Evolutionary conservation across 1,140 invertebrate species (phyloP), one percentile per base, ranked within the genome.

Genomic region (Rhagoletis pomonella): DNA sequence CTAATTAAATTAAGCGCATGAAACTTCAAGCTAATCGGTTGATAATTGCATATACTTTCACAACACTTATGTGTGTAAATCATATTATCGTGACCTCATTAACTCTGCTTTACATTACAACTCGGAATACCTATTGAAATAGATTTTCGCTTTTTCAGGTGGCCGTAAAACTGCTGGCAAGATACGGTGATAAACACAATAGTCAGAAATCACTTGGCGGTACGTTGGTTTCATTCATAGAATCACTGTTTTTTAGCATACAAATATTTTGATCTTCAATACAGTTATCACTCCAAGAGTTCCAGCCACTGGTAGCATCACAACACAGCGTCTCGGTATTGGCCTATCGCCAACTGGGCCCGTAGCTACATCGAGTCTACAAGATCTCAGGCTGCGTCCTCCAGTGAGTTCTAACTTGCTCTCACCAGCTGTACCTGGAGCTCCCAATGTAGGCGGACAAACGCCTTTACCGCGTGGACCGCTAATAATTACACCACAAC

Each of bases 91-190:
- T 55, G 9, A 55, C 10, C 10, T 55, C 50, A 7, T 2, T 55
- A 55, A 29, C 29, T 29, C 50, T 55, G 50, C 50, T 7, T 55
- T 5, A 5, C 1, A 55, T 55, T 10, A 55, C 1, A 3, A 55
- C 10, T 55, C 10, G 2, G 10, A 10, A 10, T 10, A 1, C 50
- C 5, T 10, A 7, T 7, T 7, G 5, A 55, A 55, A 55, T 2
- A 55, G 10, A 55, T 55, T 55, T 55, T 55, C 1, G 0, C 10
- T 55, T 55, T 10, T 55, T 55, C 3, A 81, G 73, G 92, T 92
- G 62, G 92, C 92, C 47, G 88, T 92, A 39, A 91, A 91, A 88
- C 89, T 93, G 5, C 88, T 93, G 14, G 91, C 91, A 50, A 89
- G 91, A 47, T 93, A 91, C 87, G 92, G 92, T 6, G 91, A 92